These are phyloP conservation scores for Hypanus sabinus DNA, from an alignment of 2,113 vertebrate genomes.

Conservation along the genomic window DNA sequence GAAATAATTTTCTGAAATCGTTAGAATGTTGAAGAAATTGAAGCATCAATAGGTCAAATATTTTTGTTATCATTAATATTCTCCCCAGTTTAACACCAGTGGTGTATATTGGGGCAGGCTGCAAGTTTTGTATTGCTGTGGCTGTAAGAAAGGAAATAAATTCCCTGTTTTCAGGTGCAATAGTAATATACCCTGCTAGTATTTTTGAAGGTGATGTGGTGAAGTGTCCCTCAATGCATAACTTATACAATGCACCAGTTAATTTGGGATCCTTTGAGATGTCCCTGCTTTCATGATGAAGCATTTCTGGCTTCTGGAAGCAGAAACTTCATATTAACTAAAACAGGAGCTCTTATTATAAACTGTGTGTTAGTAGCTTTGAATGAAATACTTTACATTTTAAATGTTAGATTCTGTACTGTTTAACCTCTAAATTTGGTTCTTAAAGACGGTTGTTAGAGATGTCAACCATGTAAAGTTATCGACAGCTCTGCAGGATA, in stretches of 20 bases:
- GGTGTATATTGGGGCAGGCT: not conserved
- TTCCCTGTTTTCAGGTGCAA: not conserved
- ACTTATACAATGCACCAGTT: not conserved
- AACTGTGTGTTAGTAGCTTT: not conserved
- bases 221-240: not conserved
- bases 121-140: not conserved
- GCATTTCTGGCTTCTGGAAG: not conserved
- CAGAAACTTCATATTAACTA: not conserved
- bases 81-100: not conserved
- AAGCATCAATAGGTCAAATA: not conserved
- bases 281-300: not conserved
- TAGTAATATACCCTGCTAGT: not conserved
- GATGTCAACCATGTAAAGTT: too few relatives aligned
- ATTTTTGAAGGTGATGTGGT: not conserved
- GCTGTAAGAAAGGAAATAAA: not conserved
- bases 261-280: not conserved
- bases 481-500: not conserved
- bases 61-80: not conserved
- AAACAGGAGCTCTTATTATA: not conserved
- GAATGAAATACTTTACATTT: not conserved
- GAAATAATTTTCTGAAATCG: not conserved
- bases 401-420: not conserved
- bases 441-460: not conserved
- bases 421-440: not conserved
- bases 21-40: not conserved